phyloP scores from a whole-genome alignment of 2,888 invertebrate genomes.

The Sinodicranocentrus sp. region DNA sequence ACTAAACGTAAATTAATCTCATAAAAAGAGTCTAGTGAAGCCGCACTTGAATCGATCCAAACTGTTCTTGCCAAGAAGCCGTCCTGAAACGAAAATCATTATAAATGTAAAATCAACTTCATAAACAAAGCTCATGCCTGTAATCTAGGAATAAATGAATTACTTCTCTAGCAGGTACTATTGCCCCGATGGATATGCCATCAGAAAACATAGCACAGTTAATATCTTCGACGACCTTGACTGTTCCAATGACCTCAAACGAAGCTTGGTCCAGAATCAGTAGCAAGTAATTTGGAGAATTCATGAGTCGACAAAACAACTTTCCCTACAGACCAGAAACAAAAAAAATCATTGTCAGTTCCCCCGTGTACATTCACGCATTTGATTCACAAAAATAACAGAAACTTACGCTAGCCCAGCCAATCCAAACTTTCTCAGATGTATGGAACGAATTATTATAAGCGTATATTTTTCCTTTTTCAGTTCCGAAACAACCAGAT shows the following conservation, averaged over 20 bases:
- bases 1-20: constrained; percentile 88
- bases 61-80: constrained; percentile 88
- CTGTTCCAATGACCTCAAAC: constrained; percentile 67
- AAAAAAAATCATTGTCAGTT: background rate
- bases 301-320: constrained; percentile 82
- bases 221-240: constrained; percentile 77
- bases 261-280: constrained; percentile 81
- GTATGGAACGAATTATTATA: constrained; percentile 90
- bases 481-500: constrained; percentile 95
- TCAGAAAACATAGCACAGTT: constrained; percentile 86
- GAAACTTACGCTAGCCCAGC: constrained; percentile 87
- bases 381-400: background rate
- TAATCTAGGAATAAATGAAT: background rate
- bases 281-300: constrained; percentile 81
- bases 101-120: too few species aligned
- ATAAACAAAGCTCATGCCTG: too few species aligned
- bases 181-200: constrained; percentile 88
- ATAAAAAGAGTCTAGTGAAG: constrained; percentile 79
- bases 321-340: constrained; percentile 83
- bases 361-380: background rate
- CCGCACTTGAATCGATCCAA: constrained; percentile 80
- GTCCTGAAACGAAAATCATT: constrained; percentile 81
- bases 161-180: constrained; percentile 89
- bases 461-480: constrained; percentile 92
- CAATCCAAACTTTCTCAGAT: constrained; percentile 90